Base-by-base conservation (phyloP, 2,797 vertebrate species). In the Furcifer pardalis region DNA sequence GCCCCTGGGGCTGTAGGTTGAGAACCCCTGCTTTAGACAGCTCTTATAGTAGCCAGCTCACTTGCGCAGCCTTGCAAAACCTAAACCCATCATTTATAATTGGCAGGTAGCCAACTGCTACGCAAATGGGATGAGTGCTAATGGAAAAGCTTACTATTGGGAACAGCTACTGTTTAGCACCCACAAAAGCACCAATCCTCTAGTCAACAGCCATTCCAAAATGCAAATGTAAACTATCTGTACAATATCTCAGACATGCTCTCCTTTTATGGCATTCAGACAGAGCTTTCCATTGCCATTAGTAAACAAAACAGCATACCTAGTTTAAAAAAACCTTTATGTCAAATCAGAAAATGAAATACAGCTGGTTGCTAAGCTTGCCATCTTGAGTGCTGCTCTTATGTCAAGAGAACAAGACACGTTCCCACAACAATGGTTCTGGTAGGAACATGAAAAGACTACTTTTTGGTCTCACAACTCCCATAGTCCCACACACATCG, bases 201-300 rank as follows among this genome's bases (percentile, higher is more conserved):
- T 71, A 77, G 74, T 77, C 65, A 86, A 49, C 65, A 81, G 35
- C 56, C 32, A 71, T 77, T 77, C 73, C 44, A 77, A 86, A 77
- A 86, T 62, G 74, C 84, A 71, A 81, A 77, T 68, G 56, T 82
- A 77, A 82, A 49, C 79, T 76, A 82, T 77, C 74, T 82, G 56
- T 69, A 82, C 66, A 81, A 32, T 63, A 82, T 21, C 66, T 72
- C 65, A 71, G 42, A 71, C 15, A 30, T 49, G 21, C 32, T 82
- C 52, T 77, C 84, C 74, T 86, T 82, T 86, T 86, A 82, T 72
- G 42, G 74, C 42, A 52, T 82, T 82, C 42, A 77, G n/a, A 19
- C 62, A 40, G 73, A 71, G 56, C 42, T 72, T 63, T 56, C 60
- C 49, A 15, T n/a, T 65, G 35, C 71, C 30, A 27, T 66, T 63